These are phyloP conservation scores for Myiopsitta monachus DNA, from an alignment of 2,113 vertebrate species.

Conservation along the genomic window DNA sequence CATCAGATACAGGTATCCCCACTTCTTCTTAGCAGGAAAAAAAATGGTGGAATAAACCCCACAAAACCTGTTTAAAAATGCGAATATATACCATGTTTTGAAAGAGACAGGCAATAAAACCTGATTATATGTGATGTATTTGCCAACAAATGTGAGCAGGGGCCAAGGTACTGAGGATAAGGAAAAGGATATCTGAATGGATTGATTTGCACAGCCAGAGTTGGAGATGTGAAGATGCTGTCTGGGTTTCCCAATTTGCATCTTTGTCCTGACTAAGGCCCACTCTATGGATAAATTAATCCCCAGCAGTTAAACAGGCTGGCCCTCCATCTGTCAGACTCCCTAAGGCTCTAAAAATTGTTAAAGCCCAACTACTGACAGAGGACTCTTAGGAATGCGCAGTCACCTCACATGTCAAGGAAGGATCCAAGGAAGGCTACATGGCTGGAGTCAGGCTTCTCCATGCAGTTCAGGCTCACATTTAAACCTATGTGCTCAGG, in stretches of 20 bases:
- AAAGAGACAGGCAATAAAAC: neutral
- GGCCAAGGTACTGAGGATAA: neutral
- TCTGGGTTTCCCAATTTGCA: neutral
- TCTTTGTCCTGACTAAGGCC: neutral
- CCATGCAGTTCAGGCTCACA: neutral
- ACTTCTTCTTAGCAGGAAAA: neutral
- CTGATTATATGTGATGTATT: neutral
- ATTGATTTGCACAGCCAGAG: neutral
- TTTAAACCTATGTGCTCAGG: neutral
- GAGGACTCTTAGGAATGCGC: neutral
- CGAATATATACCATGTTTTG: neutral
- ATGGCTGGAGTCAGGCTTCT: neutral
- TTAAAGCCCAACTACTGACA: neutral
- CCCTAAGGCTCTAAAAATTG: neutral
- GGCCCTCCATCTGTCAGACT: neutral
- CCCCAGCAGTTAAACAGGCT: neutral
- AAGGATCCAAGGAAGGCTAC: neutral
- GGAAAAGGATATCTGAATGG: neutral
- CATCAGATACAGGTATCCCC: neutral
- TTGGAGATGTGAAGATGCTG: neutral
- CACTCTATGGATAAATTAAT: neutral
- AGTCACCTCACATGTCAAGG: neutral
- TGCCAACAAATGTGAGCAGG: neutral
- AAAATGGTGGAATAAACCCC: fast-evolving
- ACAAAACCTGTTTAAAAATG: neutral